These are phyloP conservation scores for Anadara kagoshimensis DNA, from an alignment of 1,140 invertebrate genomes.

Conservation along the genomic window DNA sequence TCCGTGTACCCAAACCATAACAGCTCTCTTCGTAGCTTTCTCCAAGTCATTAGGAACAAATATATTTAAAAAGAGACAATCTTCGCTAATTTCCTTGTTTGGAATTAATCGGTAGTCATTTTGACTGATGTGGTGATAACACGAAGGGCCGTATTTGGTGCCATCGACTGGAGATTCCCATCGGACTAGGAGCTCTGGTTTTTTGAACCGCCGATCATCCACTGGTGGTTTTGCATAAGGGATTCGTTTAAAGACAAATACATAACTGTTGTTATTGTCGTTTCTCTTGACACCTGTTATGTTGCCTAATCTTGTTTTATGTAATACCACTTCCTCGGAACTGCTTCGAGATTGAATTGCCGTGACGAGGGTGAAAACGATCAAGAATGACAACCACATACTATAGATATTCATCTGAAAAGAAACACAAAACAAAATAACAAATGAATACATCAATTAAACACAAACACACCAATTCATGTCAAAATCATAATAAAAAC, in stretches of 20 bases:
- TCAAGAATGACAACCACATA: too few relatives aligned
- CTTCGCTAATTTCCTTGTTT: conserved; percentile 83
- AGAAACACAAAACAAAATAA: too few relatives aligned
- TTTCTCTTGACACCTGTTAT: neutral
- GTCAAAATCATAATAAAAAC: too few relatives aligned
- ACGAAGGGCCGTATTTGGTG: conserved; percentile 11
- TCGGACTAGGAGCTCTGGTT: conserved; percentile 82
- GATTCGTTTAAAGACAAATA: conserved; percentile 85
- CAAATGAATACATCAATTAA: too few relatives aligned
- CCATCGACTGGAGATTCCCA: conserved; percentile 8
- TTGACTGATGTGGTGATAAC: conserved; percentile 7
- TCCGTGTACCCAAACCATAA: conserved; percentile 96
- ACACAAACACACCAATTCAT: too few relatives aligned
- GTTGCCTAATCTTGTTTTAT: neutral
- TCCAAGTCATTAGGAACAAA: conserved; percentile 78
- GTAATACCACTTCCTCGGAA: too few relatives aligned
- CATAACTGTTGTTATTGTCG: neutral
- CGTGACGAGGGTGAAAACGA: too few relatives aligned
- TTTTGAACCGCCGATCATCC: conserved; percentile 84
- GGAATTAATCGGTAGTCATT: conserved; percentile 6
- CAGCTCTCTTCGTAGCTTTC: conserved; percentile 72
- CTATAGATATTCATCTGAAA: too few relatives aligned
- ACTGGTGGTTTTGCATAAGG: conserved; percentile 93
- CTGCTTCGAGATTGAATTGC: too few relatives aligned
- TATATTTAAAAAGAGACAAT: conserved; percentile 95